These are phyloP conservation scores for Antigone vipio DNA, from an alignment of 2,113 vertebrate genomes.

Conservation along the genomic window DNA sequence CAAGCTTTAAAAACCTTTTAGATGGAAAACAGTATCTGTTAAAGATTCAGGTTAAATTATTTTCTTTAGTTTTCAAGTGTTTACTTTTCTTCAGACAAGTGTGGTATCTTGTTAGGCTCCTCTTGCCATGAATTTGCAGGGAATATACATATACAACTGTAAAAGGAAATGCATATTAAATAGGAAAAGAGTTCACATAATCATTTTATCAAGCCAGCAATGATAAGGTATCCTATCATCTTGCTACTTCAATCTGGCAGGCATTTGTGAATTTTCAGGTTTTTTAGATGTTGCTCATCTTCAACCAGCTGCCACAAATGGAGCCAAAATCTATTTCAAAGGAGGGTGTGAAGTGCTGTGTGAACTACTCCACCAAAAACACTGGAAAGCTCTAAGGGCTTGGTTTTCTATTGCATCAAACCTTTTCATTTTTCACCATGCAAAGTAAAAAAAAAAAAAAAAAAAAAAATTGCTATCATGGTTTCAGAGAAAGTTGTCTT, in stretches of 20 bases:
- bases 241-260: neutral
- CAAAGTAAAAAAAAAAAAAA: neutral
- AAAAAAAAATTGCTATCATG: neutral
- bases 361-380: neutral
- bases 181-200: neutral
- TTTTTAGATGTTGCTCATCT: neutral
- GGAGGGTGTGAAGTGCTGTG: neutral
- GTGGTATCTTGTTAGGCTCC: neutral
- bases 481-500: neutral
- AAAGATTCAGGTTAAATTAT: neutral
- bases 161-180: neutral
- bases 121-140: neutral
- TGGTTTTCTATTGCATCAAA: neutral
- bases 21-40: neutral
- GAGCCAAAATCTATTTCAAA: conserved; percentile 34
- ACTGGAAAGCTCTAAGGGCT: neutral
- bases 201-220: neutral
- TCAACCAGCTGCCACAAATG: conserved; percentile 21
- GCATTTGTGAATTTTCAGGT: neutral
- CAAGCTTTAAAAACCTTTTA: neutral
- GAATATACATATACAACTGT: neutral
- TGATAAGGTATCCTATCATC: neutral
- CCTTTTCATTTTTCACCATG: neutral
- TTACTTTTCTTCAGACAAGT: neutral
- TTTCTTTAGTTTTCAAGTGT: neutral